Conservation (phyloP, 2,888 invertebrate species). For the Theretra japonica region DNA sequence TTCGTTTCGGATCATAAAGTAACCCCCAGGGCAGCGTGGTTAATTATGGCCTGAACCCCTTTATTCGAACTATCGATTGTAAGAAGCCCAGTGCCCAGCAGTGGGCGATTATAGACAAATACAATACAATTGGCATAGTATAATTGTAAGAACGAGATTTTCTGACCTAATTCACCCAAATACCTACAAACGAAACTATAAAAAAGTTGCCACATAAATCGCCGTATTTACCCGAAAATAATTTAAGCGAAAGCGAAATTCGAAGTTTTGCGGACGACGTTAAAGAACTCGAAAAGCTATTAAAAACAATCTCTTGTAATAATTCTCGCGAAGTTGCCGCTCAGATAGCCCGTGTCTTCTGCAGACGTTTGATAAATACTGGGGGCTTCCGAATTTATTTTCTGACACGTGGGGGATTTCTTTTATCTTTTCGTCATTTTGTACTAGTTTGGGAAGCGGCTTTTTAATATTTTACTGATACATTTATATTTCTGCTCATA, state of each 20-base stretch:
- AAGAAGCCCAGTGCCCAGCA: too few relatives aligned
- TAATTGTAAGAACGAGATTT: too few relatives aligned
- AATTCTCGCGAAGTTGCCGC: conserved; percentile 52
- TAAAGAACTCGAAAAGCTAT: conserved; percentile 56
- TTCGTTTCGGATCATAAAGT: too few relatives aligned
- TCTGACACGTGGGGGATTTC: not conserved
- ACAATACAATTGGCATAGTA: too few relatives aligned
- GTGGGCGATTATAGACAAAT: too few relatives aligned
- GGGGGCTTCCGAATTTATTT: conserved; percentile 26
- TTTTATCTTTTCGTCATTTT: not conserved
- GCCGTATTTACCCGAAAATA: conserved; percentile 25
- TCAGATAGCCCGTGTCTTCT: conserved; percentile 52
- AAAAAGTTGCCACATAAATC: conserved; percentile 11
- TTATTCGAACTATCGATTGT: too few relatives aligned
- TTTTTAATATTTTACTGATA: not conserved
- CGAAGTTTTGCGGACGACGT: conserved; percentile 17
- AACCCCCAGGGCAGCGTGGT: too few relatives aligned
- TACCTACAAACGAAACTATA: not conserved
- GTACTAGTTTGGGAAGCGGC: not conserved
- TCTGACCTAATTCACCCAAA: too few relatives aligned
- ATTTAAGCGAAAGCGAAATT: conserved; percentile 28
- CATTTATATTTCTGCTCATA: too few relatives aligned
- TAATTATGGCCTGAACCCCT: too few relatives aligned
- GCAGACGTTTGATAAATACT: conserved; percentile 59
- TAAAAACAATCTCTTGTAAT: conserved; percentile 73